Conservation (phyloP, 2,888 invertebrate species). For the Isoperla grammatica region DNA sequence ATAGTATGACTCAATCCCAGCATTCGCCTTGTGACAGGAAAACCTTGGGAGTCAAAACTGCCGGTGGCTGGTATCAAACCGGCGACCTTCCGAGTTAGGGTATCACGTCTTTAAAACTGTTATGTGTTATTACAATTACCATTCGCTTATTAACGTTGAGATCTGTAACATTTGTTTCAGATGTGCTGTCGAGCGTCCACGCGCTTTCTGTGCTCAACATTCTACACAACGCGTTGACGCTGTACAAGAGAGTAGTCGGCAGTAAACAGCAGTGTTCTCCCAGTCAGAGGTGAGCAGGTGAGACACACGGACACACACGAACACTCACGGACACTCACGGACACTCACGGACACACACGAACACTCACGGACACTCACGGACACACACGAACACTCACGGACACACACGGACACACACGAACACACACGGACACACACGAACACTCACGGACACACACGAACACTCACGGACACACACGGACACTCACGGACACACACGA, state of each 20-base stretch:
- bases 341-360: neutral
- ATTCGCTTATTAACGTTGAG: no score
- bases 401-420: neutral
- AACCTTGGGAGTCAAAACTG: no score
- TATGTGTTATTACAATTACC: no score
- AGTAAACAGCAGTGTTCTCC: slow-evolving; percentile 55
- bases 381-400: neutral
- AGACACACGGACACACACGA: slow-evolving; percentile 23
- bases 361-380: slow-evolving; percentile 6
- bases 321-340: slow-evolving; percentile 5
- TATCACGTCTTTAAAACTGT: no score
- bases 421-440: neutral
- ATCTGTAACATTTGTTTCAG: no score
- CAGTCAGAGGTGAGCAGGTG: slow-evolving; percentile 47
- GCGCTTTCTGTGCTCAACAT: slow-evolving; percentile 50
- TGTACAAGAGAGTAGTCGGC: slow-evolving; percentile 55
- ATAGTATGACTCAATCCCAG: no score
- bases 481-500: neutral
- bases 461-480: neutral
- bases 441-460: neutral
- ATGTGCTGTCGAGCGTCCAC: slow-evolving; percentile 41
- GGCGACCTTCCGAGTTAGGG: no score
- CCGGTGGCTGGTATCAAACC: no score
- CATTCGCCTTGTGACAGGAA: no score
- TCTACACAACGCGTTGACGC: slow-evolving; percentile 54